Base-by-base conservation (phyloP, 2,113 vertebrate species). In the Heteronetta atricapilla region DNA sequence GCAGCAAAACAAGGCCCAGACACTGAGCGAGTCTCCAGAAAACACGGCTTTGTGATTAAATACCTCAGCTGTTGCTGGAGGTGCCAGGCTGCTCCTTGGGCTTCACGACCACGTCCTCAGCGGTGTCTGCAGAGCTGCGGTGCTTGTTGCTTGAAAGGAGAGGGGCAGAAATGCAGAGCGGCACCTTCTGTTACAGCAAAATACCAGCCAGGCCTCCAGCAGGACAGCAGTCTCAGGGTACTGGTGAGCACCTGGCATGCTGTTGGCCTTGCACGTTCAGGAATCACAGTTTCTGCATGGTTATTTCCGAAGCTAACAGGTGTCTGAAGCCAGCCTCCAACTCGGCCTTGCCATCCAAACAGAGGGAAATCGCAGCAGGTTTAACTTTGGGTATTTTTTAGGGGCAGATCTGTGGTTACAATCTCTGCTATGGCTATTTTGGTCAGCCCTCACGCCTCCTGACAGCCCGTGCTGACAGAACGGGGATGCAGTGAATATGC, bases 261-360 rank as follows among this genome's bases (percentile, higher is more conserved):
- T 80, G 46, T 12, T 81, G 68, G 90, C 90, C 76, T 81, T 0
- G 66, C 73, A 42, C 28, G 48, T 96, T 90, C 88, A 75, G 83
- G 42, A 93, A 95, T 90, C 83, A 70, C 3, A 64, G 33, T 83
- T 94, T 59, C 72, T 83, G 3, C 82, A 75, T 6, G 64, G 90
- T 17, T 83, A 60, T 93, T 90, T 93, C 79, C 83, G 68, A 82
- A 84, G 76, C 69, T 42, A 82, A 90, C 92, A 91, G 93, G 90
- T 95, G 95, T 52, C 76, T 48, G 74, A 84, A 70, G 60, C 34
- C 82, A 78, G 64, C 82, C 94, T 78, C 76, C 86, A 90, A 67
- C 66, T 59, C 88, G 67, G 79, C 58, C 48, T 68, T 81, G 56
- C 62, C 48, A n/a, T 83, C 60, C 64, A 58, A 56, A 56, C 26